phyloP scores from a whole-genome alignment of 2,888 invertebrate genomes.

The Saturnia japonica region DNA sequence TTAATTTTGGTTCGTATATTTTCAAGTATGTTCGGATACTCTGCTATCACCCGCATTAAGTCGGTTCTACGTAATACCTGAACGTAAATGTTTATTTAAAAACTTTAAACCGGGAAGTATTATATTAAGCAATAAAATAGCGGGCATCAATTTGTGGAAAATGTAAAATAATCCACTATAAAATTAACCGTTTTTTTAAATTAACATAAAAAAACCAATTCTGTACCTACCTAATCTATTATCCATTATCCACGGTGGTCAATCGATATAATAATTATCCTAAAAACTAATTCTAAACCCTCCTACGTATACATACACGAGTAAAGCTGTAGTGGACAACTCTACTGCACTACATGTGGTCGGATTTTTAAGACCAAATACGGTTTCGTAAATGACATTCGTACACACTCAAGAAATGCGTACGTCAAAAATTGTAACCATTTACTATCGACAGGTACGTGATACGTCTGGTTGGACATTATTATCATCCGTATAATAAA shows the following conservation, averaged over 20 bases:
- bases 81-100: conserved; percentile 13
- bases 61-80: conserved; percentile 68
- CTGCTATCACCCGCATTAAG: conserved; percentile 66
- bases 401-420: too few species aligned
- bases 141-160: neutral
- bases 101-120: neutral
- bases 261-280: neutral
- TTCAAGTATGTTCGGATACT: conserved; percentile 57
- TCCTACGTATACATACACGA: too few species aligned
- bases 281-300: too few species aligned
- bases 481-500: too few species aligned
- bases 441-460: too few species aligned
- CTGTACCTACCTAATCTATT: neutral
- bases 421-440: too few species aligned
- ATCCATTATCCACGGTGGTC: neutral
- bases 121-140: neutral
- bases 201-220: neutral
- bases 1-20: conserved; percentile 52
- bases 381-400: too few species aligned
- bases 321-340: too few species aligned
- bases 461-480: too few species aligned
- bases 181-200: neutral
- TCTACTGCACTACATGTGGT: too few species aligned
- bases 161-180: neutral
- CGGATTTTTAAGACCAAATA: too few species aligned